A percentile compares a stretch with the other conserved stretches of the same genome.
Evolutionary conservation across 2,113 vertebrate species (phyloP).

Genomic region (Chaetodon auriga): DNA sequence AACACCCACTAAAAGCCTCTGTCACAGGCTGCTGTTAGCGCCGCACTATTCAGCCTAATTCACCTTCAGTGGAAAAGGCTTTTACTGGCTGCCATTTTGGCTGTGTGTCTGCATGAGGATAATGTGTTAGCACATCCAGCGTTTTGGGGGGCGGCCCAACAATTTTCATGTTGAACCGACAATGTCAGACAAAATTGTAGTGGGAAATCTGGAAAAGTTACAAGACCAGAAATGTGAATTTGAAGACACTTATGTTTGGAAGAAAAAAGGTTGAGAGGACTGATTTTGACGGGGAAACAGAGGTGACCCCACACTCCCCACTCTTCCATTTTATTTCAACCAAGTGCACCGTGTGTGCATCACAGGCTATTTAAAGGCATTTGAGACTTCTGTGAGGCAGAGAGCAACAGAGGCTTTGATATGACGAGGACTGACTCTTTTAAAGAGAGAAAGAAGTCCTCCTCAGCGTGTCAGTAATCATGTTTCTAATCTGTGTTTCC

Average conservation of each 20-base stretch:
- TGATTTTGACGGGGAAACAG: neutral
- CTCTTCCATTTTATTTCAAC: neutral
- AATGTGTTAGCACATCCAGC: slow-evolving; percentile 32
- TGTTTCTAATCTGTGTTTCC: neutral
- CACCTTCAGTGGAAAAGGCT: slow-evolving; percentile 51
- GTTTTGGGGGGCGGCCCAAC: slow-evolving; percentile 23
- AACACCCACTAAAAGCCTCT: slow-evolving; percentile 65
- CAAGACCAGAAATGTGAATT: slow-evolving; percentile 11
- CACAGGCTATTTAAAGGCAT: neutral
- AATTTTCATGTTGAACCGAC: slow-evolving; percentile 26
- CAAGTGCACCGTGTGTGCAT: neutral
- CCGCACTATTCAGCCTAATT: slow-evolving; percentile 49
- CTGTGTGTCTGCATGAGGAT: slow-evolving; percentile 25
- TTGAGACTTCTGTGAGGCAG: neutral
- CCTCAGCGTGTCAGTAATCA: neutral
- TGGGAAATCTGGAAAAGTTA: slow-evolving; percentile 22
- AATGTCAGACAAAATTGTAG: slow-evolving; percentile 37
- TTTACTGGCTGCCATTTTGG: slow-evolving; percentile 59
- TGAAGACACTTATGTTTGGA: neutral
- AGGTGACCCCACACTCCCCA: neutral
- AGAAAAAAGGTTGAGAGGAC: neutral
- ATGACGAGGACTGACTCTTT: neutral
- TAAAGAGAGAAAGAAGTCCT: neutral
- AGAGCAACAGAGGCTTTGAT: neutral
- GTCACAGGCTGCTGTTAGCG: slow-evolving; percentile 39